Conservation (phyloP, 2,113 vertebrate genomes). For the Sterna hirundo region DNA sequence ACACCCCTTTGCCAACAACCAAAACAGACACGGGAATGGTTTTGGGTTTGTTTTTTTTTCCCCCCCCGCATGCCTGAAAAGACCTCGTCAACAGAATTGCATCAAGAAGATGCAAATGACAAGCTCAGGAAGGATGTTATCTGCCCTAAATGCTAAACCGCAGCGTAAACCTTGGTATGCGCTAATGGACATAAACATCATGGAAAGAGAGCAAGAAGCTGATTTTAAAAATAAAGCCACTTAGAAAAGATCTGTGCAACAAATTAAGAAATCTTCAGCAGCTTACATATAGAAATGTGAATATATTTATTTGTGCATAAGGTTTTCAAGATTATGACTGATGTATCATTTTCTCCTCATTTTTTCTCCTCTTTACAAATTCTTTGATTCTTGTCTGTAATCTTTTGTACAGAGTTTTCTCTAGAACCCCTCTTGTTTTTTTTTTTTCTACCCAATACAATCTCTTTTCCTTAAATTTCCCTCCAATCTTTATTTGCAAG, state of each 20-base stretch:
- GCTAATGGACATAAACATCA: background rate
- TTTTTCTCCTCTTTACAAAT: background rate
- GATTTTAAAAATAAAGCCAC: background rate
- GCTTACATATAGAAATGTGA: background rate
- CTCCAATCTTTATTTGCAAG: background rate
- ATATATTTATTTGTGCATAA: background rate
- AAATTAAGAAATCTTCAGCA: background rate
- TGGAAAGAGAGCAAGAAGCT: background rate
- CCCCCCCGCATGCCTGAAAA: background rate
- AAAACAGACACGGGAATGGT: background rate
- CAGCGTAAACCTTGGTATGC: background rate
- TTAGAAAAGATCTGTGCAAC: background rate
- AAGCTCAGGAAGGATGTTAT: background rate
- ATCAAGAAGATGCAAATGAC: conserved; percentile 9
- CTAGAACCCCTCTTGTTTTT: background rate
- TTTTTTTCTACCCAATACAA: background rate
- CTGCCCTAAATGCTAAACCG: background rate
- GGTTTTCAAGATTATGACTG: background rate
- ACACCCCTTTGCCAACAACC: background rate
- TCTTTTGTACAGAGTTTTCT: background rate
- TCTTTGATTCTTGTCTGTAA: background rate
- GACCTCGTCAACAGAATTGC: conserved; percentile 28
- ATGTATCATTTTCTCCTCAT: background rate
- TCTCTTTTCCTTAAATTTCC: background rate
- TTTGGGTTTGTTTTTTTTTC: background rate